Evolutionary conservation across 2,797 vertebrate genomes (phyloP).

Genomic region (Euphonia xanthogaster): DNA sequence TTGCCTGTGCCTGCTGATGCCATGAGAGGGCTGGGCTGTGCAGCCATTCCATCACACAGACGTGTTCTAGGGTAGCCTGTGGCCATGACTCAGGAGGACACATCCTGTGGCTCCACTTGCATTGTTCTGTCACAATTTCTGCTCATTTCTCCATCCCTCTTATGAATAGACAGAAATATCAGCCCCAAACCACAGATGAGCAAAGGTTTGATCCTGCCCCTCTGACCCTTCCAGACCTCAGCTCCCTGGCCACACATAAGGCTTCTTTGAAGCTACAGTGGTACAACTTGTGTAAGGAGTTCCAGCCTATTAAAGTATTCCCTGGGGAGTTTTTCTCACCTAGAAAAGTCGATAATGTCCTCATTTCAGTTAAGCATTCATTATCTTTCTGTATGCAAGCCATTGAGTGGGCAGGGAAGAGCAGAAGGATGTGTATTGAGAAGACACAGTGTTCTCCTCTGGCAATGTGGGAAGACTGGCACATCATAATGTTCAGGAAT

Average conservation of each 20-base stretch:
- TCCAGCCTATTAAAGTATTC: not conserved
- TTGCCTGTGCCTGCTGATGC: not conserved
- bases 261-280: not conserved
- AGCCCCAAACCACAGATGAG: not conserved
- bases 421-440: not conserved
- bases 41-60: not conserved
- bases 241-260: not conserved
- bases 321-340: not conserved
- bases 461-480: not conserved
- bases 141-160: not conserved
- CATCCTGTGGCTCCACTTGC: not conserved
- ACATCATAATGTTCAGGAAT: not conserved
- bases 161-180: not conserved
- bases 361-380: not conserved
- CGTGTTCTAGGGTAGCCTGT: not conserved
- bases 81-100: not conserved
- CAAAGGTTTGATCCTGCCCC: not conserved
- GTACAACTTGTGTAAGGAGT: not conserved
- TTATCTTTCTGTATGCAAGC: not conserved
- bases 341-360: not conserved
- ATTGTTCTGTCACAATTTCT: not conserved
- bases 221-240: not conserved
- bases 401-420: not conserved
- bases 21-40: not conserved
- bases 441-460: not conserved